Evolutionary conservation across 2,797 vertebrate species (phyloP).

Genomic region (Lacerta agilis): DNA sequence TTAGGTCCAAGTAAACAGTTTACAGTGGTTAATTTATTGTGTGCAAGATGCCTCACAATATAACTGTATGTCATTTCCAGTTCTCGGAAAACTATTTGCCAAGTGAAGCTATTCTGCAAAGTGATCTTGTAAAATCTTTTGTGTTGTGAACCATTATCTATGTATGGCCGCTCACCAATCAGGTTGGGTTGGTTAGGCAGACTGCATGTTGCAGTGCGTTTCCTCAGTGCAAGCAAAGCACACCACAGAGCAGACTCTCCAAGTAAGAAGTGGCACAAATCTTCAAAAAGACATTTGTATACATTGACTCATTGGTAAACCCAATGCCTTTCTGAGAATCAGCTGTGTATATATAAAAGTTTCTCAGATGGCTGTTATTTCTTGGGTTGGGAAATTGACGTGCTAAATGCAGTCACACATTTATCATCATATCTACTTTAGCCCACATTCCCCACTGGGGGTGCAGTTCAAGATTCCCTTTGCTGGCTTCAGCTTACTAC

Average conservation of each 20-base stretch:
- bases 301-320: neutral
- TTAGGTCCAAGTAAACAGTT: constrained; percentile 15
- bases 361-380: neutral
- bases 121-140: neutral
- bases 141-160: neutral
- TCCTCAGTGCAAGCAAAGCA: neutral
- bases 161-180: neutral
- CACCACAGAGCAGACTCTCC: neutral
- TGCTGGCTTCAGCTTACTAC: neutral
- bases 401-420: neutral
- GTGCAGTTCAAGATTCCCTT: neutral
- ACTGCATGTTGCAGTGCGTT: neutral
- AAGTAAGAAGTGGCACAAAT: neutral
- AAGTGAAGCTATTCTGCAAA: neutral
- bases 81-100: neutral
- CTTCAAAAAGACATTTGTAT: neutral
- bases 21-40: neutral
- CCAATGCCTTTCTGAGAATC: neutral
- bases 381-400: neutral
- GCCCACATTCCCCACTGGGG: neutral
- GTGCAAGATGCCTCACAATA: neutral
- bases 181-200: neutral
- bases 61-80: neutral
- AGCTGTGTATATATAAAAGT: neutral
- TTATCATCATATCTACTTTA: too few species aligned